Conservation (phyloP, 1,140 invertebrate genomes). For the Caenorhabditis brenneri region DNA sequence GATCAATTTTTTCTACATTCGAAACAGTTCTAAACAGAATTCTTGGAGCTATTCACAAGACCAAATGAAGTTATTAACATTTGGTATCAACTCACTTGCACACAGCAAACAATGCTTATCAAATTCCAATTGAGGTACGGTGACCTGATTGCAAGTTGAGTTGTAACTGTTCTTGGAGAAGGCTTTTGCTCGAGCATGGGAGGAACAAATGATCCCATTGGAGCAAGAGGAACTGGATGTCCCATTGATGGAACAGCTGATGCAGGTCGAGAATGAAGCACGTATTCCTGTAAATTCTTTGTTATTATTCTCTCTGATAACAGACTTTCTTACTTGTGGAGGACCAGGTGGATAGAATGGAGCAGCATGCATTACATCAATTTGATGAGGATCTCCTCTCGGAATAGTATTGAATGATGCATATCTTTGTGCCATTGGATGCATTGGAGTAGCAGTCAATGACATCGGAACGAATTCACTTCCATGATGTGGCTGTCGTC, state of each 20-base stretch:
- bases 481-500: constrained; percentile 21
- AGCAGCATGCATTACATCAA: neutral
- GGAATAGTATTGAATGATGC: constrained; percentile 29
- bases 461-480: constrained; percentile 10
- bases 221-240: neutral
- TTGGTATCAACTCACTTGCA: neutral
- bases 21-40: too few relatives aligned
- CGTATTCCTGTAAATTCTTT: neutral
- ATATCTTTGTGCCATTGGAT: neutral
- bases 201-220: constrained; percentile 23
- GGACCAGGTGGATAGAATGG: neutral
- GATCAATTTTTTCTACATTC: too few relatives aligned
- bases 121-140: constrained; percentile 3
- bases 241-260: constrained; percentile 22
- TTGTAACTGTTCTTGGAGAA: neutral
- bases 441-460: neutral
- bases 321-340: neutral
- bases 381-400: neutral
- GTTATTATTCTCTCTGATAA: neutral
- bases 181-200: constrained; percentile 17
- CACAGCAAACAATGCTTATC: constrained; percentile 13
- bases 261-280: neutral
- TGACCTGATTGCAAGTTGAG: neutral
- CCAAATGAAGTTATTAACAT: too few relatives aligned
- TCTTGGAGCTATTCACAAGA: too few relatives aligned